Evolutionary conservation across 1,140 invertebrate genomes (phyloP).

Genomic region (Plodia interpunctella): DNA sequence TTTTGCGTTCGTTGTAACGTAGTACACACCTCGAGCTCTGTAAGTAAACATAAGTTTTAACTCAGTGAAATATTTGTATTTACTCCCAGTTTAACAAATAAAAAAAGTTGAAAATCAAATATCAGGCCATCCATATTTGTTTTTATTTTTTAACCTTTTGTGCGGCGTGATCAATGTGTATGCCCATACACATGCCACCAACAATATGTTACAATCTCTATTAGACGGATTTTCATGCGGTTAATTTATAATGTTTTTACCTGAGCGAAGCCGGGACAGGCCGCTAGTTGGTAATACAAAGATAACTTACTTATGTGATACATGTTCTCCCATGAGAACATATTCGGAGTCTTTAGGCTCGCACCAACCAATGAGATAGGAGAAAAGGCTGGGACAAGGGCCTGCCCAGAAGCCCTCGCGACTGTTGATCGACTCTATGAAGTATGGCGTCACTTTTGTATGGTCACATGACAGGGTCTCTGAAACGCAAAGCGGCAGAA

Average conservation of each 20-base stretch:
- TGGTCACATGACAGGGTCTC: slow-evolving; percentile 92
- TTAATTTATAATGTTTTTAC: too few species aligned
- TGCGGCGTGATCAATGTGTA: too few species aligned
- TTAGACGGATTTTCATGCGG: too few species aligned
- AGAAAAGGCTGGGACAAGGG: slow-evolving; percentile 87
- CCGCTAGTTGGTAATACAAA: not conserved
- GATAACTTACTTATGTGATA: slow-evolving; percentile 81
- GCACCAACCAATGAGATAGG: slow-evolving; percentile 89
- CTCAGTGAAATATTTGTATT: too few species aligned
- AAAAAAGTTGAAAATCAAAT: too few species aligned
- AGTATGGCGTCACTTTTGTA: slow-evolving; percentile 92
- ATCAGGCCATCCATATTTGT: too few species aligned
- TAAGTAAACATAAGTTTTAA: slow-evolving; percentile 30
- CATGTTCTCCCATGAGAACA: slow-evolving; percentile 90
- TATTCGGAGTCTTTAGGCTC: slow-evolving; percentile 85
- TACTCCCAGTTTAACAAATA: too few species aligned
- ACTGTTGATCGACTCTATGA: slow-evolving; percentile 90
- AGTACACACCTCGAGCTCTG: slow-evolving; percentile 88
- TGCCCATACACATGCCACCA: too few species aligned
- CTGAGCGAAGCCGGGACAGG: too few species aligned
- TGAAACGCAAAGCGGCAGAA: too few species aligned
- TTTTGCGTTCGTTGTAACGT: slow-evolving; percentile 90
- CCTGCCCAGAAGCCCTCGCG: slow-evolving; percentile 88
- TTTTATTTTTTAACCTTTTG: too few species aligned
- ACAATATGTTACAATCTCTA: too few species aligned